Conservation (phyloP, 2,113 vertebrate genomes). For the Leucoraja erinaceus region DNA sequence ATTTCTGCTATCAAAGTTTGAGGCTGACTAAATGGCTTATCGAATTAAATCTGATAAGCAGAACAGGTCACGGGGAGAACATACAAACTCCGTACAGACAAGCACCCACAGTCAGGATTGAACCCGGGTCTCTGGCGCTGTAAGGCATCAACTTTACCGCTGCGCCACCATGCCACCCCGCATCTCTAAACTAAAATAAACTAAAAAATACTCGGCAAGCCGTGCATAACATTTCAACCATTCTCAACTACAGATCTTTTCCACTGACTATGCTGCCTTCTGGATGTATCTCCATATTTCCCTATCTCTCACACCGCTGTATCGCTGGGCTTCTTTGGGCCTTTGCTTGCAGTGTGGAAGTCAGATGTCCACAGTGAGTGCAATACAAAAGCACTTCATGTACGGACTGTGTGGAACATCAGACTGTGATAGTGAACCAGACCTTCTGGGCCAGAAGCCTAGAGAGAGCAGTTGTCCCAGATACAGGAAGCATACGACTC, state of each 20-base stretch:
- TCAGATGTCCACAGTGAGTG: not conserved
- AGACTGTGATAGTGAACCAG: not conserved
- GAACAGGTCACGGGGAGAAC: too few species aligned
- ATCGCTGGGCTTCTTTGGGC: not conserved
- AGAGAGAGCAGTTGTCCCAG: not conserved
- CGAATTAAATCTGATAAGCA: not conserved
- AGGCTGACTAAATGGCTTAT: not conserved
- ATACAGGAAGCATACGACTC: not conserved
- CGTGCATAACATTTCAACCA: not conserved
- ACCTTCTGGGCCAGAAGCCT: not conserved
- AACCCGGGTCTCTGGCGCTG: too few species aligned
- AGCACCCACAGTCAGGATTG: too few species aligned
- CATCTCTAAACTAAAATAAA: too few species aligned
- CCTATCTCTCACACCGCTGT: not conserved
- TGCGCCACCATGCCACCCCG: too few species aligned
- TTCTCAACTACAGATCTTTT: not conserved
- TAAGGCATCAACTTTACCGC: too few species aligned
- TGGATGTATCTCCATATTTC: not conserved
- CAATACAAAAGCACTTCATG: not conserved
- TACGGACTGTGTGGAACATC: not conserved
- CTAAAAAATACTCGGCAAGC: not conserved
- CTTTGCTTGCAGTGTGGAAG: not conserved
- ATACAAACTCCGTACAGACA: too few species aligned
- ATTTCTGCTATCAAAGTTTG: not conserved
- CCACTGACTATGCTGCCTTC: not conserved